phyloP scores from a whole-genome alignment of 2,797 vertebrate genomes.

The Podarcis siculus region DNA sequence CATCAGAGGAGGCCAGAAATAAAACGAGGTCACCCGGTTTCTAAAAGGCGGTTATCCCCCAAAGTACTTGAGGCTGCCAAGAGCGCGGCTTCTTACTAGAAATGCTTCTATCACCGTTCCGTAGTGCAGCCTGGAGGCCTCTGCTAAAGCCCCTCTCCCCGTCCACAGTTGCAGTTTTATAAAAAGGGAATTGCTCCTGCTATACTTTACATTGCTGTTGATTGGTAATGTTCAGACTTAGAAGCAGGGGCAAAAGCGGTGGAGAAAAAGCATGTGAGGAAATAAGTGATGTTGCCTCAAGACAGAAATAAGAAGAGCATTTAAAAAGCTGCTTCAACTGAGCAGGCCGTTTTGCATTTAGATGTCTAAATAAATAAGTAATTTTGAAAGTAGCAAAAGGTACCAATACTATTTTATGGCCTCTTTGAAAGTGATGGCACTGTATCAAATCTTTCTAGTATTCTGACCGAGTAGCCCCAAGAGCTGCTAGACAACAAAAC shows the following conservation, averaged over 20 bases:
- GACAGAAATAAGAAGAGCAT: not conserved
- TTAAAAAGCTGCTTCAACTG: not conserved
- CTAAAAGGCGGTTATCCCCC: slow-evolving; percentile 18
- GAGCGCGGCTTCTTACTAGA: not conserved
- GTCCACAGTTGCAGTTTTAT: not conserved
- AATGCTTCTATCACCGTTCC: not conserved
- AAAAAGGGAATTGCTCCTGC: not conserved
- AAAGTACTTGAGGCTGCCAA: not conserved
- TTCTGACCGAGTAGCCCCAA: slow-evolving; percentile 43
- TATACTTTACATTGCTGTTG: not conserved
- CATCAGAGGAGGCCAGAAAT: slow-evolving; percentile 28
- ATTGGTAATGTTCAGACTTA: not conserved
- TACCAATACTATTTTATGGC: not conserved
- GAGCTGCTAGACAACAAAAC: slow-evolving; percentile 1
- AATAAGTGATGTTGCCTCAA: not conserved
- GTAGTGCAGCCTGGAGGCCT: not conserved
- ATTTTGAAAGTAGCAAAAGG: not conserved
- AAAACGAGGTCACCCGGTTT: slow-evolving; percentile 27
- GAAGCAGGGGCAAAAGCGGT: not conserved
- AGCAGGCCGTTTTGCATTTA: not conserved
- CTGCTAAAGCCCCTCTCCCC: not conserved
- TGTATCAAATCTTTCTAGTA: not conserved
- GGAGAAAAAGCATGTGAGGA: not conserved
- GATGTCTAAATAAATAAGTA: not conserved
- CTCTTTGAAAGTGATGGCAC: not conserved